Evolutionary conservation across 2,113 vertebrate genomes (phyloP).

Genomic region (Nothobranchius furzeri): DNA sequence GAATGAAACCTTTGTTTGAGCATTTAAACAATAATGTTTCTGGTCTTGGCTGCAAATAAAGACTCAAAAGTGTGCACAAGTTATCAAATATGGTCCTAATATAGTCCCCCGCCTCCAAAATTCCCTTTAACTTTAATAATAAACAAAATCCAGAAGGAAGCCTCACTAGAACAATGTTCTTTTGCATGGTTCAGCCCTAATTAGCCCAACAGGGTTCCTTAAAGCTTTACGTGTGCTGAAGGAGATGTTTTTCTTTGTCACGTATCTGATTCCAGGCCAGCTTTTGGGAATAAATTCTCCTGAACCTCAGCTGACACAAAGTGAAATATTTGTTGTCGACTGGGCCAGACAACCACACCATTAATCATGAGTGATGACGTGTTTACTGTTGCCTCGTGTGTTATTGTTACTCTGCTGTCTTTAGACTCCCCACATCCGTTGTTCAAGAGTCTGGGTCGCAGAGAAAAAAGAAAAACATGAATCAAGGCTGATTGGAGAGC

Average conservation of each 20-base stretch:
- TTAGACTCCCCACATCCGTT: constrained; percentile 45
- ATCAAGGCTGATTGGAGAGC: constrained; percentile 22
- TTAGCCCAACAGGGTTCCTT: neutral
- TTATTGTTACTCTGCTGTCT: constrained; percentile 52
- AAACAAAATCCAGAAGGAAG: too few relatives aligned
- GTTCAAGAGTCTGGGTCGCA: neutral
- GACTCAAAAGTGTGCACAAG: too few relatives aligned
- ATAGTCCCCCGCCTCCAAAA: too few relatives aligned
- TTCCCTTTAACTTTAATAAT: too few relatives aligned
- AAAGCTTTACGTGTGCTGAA: neutral
- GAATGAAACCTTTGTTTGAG: too few relatives aligned
- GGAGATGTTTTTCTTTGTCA: neutral
- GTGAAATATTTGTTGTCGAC: constrained; percentile 23
- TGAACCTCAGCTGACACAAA: neutral
- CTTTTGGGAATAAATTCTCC: neutral
- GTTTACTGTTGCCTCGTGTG: constrained; percentile 54
- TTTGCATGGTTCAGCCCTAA: neutral
- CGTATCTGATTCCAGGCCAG: neutral
- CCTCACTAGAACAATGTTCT: too few relatives aligned
- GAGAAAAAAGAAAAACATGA: constrained; percentile 33
- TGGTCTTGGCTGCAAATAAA: too few relatives aligned
- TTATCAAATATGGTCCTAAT: too few relatives aligned
- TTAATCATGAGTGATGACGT: constrained; percentile 34
- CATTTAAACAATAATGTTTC: too few relatives aligned
- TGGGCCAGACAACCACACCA: constrained; percentile 27